Percentiles rank a stretch among this genome's conserved stretches.
These are phyloP conservation scores for Plectropomus leopardus DNA, from an alignment of 2,113 vertebrate species.

Conservation along the genomic window DNA sequence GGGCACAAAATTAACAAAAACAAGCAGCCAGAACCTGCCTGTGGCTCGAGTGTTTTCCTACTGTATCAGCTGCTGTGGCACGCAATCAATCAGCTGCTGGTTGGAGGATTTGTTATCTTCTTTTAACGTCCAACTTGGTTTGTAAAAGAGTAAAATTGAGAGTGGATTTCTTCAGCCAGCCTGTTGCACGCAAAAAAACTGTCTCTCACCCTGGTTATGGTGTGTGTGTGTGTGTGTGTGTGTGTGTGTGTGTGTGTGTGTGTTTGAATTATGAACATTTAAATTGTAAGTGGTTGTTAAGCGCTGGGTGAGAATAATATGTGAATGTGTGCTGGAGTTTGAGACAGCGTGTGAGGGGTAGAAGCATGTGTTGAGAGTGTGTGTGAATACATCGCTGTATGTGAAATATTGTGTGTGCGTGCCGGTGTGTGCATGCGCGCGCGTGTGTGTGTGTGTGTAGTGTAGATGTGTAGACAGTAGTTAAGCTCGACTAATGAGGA, in stretches of 20 bases:
- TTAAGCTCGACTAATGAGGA: constrained; percentile 67
- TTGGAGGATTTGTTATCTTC: constrained; percentile 4
- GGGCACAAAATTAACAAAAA: constrained; percentile 14
- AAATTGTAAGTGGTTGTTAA: background rate
- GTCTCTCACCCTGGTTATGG: background rate
- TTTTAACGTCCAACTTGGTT: background rate
- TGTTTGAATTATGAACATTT: background rate
- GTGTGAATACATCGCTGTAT: background rate
- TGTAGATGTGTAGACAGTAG: constrained; percentile 58
- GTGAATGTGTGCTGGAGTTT: background rate
- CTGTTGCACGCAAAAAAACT: background rate
- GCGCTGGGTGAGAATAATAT: background rate
- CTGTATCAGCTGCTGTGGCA: background rate
- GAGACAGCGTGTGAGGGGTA: background rate
- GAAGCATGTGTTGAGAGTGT: background rate
- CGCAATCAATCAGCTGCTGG: background rate
- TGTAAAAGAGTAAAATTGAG: background rate
- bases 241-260: background rate
- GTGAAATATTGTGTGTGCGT: background rate
- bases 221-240: background rate
- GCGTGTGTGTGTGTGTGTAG: constrained; percentile 23
- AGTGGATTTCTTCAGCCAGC: no score
- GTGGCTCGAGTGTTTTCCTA: background rate
- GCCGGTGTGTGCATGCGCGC: constrained; percentile 18
- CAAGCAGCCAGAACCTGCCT: background rate